A percentile compares a stretch with the other conserved stretches of the same genome.
Evolutionary conservation across 92 coral and sea anemone species (phyloP).

Genomic region (Epizoanthus rinbou): DNA sequence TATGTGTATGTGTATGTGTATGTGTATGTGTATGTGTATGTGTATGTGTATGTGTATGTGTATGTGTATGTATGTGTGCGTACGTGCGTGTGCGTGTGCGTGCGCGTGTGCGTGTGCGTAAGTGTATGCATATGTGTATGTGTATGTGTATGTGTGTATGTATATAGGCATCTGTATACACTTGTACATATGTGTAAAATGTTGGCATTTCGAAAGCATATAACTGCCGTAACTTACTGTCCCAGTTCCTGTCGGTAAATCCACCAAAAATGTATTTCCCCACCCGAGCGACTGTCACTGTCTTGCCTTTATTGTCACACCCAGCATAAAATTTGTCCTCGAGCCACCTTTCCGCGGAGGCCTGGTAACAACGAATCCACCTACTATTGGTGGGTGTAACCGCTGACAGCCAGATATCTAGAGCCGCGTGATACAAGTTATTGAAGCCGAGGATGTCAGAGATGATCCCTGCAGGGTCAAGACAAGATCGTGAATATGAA

Average conservation of each 20-base stretch:
- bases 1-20: too few species aligned
- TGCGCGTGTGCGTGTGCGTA: not conserved
- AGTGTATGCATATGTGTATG: not conserved
- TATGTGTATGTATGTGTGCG: too few species aligned
- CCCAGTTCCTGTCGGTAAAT: conserved; percentile 62
- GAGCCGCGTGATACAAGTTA: conserved; percentile 43
- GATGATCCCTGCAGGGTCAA: conserved; percentile 16
- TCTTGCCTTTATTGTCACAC: conserved; percentile 43
- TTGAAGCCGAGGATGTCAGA: conserved; percentile 71
- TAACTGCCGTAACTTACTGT: conserved; percentile 46
- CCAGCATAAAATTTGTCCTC: conserved; percentile 43
- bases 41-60: too few species aligned
- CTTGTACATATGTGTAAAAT: not conserved
- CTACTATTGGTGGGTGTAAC: conserved; percentile 35
- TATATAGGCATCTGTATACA: not conserved
- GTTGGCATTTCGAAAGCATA: not conserved
- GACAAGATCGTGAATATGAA: too few species aligned
- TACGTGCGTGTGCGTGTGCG: too few species aligned
- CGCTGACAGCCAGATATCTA: conserved; percentile 62
- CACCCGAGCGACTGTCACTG: conserved; percentile 62
- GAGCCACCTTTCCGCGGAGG: conserved; percentile 49
- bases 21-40: too few species aligned
- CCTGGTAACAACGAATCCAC: conserved; percentile 73
- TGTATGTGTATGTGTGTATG: not conserved
- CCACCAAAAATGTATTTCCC: conserved; percentile 75